Evolutionary conservation across 2,113 vertebrate genomes (phyloP).

Genomic region (Bos taurus): ARS-UCD2.0 NC_037328.1:109684001-109684500

Average conservation of each 20-base stretch:
- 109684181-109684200: not conserved
- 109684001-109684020: constrained; percentile 6
- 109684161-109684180: constrained; percentile 28
- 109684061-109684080: constrained; percentile 44
- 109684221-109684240: not conserved
- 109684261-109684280: not conserved
- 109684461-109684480: not conserved
- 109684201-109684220: constrained; percentile 3
- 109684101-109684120: constrained; percentile 12
- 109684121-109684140: constrained; percentile 22
- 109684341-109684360: not conserved
- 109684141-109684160: not conserved
- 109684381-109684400: not conserved
- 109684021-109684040: constrained; percentile 21
- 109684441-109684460: not conserved
- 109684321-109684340: not conserved
- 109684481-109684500: not conserved
- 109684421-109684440: not conserved
- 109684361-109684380: not conserved
- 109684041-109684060: not conserved
- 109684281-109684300: not conserved
- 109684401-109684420: not conserved
- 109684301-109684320: not conserved
- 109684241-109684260: not conserved
- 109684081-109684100: not conserved